Percentiles rank a stretch among this genome's conserved stretches.
phyloP scores from a whole-genome alignment of 2,113 vertebrate species.

The Struthio camelus region DNA sequence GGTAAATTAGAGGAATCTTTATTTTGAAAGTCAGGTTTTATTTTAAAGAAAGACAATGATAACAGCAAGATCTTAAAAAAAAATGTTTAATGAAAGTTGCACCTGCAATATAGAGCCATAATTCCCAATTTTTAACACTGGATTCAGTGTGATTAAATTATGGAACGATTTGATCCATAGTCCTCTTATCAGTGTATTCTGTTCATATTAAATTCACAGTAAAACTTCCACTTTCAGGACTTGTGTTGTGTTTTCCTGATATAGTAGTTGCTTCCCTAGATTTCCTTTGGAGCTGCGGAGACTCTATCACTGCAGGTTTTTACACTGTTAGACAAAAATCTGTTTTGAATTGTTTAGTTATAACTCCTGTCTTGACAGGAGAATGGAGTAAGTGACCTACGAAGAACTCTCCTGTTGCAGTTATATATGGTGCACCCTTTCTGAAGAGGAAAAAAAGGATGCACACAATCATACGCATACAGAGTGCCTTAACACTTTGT shows the following conservation, averaged over 20 bases:
- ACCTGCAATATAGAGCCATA: neutral
- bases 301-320: neutral
- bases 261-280: neutral
- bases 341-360: neutral
- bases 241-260: neutral
- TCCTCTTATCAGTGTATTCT: neutral
- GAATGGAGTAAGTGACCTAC: neutral
- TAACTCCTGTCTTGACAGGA: neutral
- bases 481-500: neutral
- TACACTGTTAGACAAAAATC: neutral
- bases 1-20: neutral
- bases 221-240: neutral
- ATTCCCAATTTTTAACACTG: too few relatives aligned
- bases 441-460: neutral
- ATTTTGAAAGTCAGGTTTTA: neutral
- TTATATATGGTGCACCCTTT: neutral
- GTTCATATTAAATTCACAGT: neutral
- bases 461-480: accelerated
- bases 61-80: neutral
- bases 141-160: neutral
- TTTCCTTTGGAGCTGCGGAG: neutral
- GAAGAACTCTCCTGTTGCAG: neutral
- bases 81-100: neutral
- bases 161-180: neutral
- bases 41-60: neutral